Percentiles rank a stretch among this genome's conserved stretches.
These are phyloP conservation scores for Crossaster papposus DNA, from an alignment of 53 echinoderm and acorn worm genomes.

Conservation along the genomic window DNA sequence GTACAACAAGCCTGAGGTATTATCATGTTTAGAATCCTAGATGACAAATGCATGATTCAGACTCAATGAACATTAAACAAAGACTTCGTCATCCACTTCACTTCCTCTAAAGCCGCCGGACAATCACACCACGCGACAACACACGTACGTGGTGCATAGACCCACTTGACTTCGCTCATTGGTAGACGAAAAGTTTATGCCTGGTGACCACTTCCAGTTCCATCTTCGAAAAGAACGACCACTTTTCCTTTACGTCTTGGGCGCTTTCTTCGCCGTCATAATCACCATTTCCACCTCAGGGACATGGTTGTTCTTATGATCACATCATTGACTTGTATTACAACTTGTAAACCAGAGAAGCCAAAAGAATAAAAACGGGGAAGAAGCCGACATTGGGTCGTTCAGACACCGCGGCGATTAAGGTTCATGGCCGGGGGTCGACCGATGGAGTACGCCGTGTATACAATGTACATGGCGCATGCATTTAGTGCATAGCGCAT, in stretches of 20 bases:
- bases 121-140: not conserved
- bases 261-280: not conserved
- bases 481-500: not conserved
- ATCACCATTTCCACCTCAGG: not conserved
- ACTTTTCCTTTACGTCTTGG: not conserved
- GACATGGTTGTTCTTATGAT: not conserved
- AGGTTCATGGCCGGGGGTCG: not conserved
- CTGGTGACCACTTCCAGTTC: conserved; percentile 34
- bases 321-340: not conserved
- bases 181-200: not conserved
- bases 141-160: not conserved
- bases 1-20: not conserved
- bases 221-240: not conserved
- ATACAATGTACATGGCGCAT: no score
- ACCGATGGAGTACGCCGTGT: not conserved
- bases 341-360: not conserved
- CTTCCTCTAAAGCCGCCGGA: not conserved
- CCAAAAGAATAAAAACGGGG: not conserved
- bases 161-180: not conserved
- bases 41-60: not conserved
- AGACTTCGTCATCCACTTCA: not conserved
- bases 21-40: not conserved
- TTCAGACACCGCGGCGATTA: conserved; percentile 3
- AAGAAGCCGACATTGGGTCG: not conserved
- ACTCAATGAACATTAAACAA: not conserved